Percentiles rank a stretch among this genome's conserved stretches.
These are phyloP conservation scores for Etheostoma perlongum DNA, from an alignment of 2,797 vertebrate genomes.

Conservation along the genomic window DNA sequence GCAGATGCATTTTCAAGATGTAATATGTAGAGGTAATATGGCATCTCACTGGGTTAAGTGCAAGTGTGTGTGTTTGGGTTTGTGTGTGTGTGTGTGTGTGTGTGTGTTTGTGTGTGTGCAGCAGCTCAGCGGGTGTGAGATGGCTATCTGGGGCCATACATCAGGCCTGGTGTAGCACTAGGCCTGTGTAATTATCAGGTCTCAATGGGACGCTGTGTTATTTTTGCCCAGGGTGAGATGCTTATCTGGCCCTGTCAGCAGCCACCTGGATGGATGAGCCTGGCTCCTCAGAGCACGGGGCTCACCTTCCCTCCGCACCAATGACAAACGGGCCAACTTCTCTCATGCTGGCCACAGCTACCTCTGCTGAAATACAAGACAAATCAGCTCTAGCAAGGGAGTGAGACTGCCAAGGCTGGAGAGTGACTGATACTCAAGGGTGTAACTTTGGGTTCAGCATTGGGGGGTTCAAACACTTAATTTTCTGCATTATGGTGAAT, in stretches of 20 bases:
- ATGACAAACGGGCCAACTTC: conserved; percentile 70
- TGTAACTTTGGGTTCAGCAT: no score
- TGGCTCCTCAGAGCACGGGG: conserved; percentile 55
- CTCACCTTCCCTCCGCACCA: conserved; percentile 76
- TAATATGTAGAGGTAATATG: conserved; percentile 28
- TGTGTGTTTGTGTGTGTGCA: conserved; percentile 40
- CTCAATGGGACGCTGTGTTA: conserved; percentile 86
- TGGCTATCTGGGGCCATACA: conserved; percentile 84
- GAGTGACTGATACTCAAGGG: conserved; percentile 3
- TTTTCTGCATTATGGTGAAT: no score
- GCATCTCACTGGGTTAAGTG: conserved; percentile 61
- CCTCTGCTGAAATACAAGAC: conserved; percentile 38
- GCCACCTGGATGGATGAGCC: conserved; percentile 85
- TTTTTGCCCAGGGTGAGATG: conserved; percentile 87
- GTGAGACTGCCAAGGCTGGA: conserved; percentile 23
- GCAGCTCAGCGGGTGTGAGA: conserved; percentile 78
- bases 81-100: conserved; percentile 28
- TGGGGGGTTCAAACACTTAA: no score
- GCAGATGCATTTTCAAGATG: conserved; percentile 50
- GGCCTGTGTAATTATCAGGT: conserved; percentile 84
- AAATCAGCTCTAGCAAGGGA: conserved; percentile 32
- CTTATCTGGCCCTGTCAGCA: conserved; percentile 84
- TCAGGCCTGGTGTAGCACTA: conserved; percentile 80
- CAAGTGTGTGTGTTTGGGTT: conserved; percentile 39
- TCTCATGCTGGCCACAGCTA: conserved; percentile 41